Evolutionary conservation across 2,888 invertebrate genomes (phyloP).

Genomic region (Xestia xanthographa): DNA sequence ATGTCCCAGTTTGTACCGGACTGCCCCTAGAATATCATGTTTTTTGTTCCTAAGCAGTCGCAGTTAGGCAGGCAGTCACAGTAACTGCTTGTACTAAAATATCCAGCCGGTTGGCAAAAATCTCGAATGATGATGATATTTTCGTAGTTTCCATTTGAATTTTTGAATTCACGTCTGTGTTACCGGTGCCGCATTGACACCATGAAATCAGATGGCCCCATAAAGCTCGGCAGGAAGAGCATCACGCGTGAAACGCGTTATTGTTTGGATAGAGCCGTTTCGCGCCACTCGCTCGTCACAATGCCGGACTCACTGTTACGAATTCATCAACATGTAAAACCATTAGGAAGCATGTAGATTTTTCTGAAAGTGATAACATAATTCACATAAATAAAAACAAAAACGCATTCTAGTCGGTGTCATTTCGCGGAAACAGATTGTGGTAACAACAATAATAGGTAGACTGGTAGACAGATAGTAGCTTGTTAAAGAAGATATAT

Average conservation of each 20-base stretch:
- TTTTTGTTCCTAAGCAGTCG: not conserved
- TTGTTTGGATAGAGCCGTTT: conserved; percentile 80
- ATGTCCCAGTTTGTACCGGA: not conserved
- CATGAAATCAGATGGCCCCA: conserved; percentile 82
- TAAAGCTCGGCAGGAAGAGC: conserved; percentile 82
- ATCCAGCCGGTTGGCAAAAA: conserved; percentile 1
- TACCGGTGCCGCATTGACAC: conserved; percentile 69
- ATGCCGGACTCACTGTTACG: conserved; percentile 68
- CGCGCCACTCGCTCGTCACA: conserved; percentile 81
- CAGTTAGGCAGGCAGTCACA: not conserved
- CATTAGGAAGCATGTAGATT: conserved; percentile 40
- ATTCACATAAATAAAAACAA: conserved; percentile 16
- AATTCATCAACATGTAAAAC: conserved; percentile 63
- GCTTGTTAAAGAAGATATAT: conserved; percentile 3
- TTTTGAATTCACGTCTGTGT: conserved; percentile 36
- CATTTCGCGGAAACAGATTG: conserved; percentile 11
- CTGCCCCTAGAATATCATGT: not conserved
- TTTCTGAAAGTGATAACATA: conserved; percentile 40
- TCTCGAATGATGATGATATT: conserved; percentile 25
- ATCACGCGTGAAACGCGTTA: conserved; percentile 81
- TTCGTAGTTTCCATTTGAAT: conserved; percentile 28
- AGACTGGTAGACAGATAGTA: not conserved
- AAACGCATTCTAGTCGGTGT: not conserved
- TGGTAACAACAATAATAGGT: conserved; percentile 1
- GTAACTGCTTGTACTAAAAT: not conserved